A percentile compares a stretch with the other conserved stretches of the same genome.
Evolutionary conservation across 1,140 invertebrate species (phyloP).

Genomic region (Ips nitidus): DNA sequence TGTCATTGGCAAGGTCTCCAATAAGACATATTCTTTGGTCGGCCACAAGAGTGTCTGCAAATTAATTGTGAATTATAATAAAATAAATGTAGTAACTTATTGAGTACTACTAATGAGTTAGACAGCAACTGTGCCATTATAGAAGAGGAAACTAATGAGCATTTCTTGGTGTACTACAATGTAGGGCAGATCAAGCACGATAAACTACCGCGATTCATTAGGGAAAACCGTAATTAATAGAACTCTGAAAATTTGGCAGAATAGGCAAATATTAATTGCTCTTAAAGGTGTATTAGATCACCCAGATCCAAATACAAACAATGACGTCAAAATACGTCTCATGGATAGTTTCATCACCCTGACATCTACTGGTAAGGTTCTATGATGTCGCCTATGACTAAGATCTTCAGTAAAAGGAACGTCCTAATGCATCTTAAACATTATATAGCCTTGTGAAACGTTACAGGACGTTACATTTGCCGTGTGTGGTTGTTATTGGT

Average conservation of each 20-base stretch:
- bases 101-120: background rate
- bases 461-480: too few relatives aligned
- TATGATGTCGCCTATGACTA: too few relatives aligned
- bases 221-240: background rate
- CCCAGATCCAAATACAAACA: too few relatives aligned
- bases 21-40: constrained; percentile 66
- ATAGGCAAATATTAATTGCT: background rate
- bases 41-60: constrained; percentile 48
- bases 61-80: background rate
- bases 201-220: too few relatives aligned
- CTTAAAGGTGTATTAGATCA: background rate
- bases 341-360: too few relatives aligned
- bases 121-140: background rate
- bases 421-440: too few relatives aligned
- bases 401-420: too few relatives aligned
- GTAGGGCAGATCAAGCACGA: background rate
- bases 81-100: constrained; percentile 3
- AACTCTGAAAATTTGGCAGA: background rate
- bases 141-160: background rate
- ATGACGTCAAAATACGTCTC: too few relatives aligned
- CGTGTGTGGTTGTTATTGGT: too few relatives aligned
- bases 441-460: too few relatives aligned
- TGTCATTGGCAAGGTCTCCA: constrained; percentile 58
- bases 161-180: background rate
- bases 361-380: too few relatives aligned